Base-by-base conservation (phyloP, 2,888 invertebrate species). In the Ernsta delagoae region DNA sequence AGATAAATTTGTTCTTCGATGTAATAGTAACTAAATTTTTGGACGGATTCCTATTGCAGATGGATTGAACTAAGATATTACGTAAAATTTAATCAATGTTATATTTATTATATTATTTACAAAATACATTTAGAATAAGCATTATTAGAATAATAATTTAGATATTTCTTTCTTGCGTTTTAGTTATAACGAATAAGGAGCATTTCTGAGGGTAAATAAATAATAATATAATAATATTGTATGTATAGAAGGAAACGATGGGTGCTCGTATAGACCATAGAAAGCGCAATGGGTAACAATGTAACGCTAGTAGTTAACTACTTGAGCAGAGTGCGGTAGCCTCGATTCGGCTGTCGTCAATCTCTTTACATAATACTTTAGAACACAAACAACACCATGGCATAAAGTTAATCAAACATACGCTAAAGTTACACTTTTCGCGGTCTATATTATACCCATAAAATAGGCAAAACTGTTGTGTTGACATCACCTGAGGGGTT, bases 21-120 rank as follows among this genome's bases (percentile, higher is more conserved):
- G 68, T 72, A 63, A 75, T 77, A 83, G 78, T 86, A 86, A 88
- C 79, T 79, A 80, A 84, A 86, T 65, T 81, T 79, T 79, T 87
- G 89, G 89, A 89, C 89, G 89, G 90, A 89, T 80, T 87, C 78
- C 77, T 80, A 84, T 85, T 83, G 71, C 68, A 70, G 53, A 70
- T 74, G 70, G 67, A 73, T 70, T 74, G 69, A 64, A 70, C 70
- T 50, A 68, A 68, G 48, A 41, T 68, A n/a, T n/a, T n/a, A 63
- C 24, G 24, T 24, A 24, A 63, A 50, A 69, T 63, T 59, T 45
- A 60, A 43, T 63, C 59, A 65, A 61, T 68, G 62, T 59, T 48
- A 70, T 71, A 71, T 68, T 71, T 62, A 68, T 62, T 39, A 5
- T 39, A 54, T 59, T 68, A 68, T 68, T 68, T 68, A 68, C 68